These are phyloP conservation scores for Crotalus horridus DNA, from an alignment of 2,113 vertebrate species.

Conservation along the genomic window DNA sequence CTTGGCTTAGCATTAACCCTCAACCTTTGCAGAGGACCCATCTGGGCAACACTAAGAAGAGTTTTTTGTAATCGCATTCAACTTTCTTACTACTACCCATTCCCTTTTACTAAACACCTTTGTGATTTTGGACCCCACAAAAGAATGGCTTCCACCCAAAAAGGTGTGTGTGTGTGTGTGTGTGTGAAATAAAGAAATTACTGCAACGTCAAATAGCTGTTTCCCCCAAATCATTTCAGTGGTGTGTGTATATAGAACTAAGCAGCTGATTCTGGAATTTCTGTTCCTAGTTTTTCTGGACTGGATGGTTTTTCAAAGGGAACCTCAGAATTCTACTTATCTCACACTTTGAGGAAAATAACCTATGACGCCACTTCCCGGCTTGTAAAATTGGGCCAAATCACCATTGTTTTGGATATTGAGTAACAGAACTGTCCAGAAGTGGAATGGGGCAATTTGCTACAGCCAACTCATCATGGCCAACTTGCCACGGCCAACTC, in stretches of 20 bases:
- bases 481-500: neutral
- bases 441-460: neutral
- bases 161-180: too few species aligned
- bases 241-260: too few species aligned
- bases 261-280: neutral
- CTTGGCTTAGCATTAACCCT: neutral
- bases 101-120: neutral
- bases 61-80: neutral
- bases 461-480: neutral
- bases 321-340: neutral
- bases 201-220: neutral
- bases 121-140: too few species aligned
- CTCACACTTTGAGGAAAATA: neutral
- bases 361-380: fast-evolving
- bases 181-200: neutral
- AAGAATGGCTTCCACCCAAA: neutral
- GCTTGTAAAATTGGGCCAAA: neutral
- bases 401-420: neutral
- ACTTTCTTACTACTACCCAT: neutral
- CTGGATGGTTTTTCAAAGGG: too few species aligned
- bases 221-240: too few species aligned
- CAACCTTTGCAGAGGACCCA: neutral
- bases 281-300: neutral
- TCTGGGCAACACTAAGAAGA: too few species aligned
- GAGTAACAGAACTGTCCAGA: neutral